Evolutionary conservation across 2,888 invertebrate genomes (phyloP).

Genomic region (Callosobruchus maculatus): DNA sequence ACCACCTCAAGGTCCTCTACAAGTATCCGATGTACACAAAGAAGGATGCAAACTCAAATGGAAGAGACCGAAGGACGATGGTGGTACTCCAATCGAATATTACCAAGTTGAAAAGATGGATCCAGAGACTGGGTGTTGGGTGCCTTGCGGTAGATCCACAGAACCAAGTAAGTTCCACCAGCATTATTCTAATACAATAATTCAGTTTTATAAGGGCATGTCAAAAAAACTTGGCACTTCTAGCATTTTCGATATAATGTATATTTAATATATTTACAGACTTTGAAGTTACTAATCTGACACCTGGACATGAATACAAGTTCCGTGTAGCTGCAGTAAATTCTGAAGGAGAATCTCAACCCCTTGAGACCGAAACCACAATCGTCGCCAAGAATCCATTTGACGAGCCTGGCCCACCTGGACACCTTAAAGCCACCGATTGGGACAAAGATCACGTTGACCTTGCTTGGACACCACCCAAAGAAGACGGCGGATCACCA

Average conservation of each 20-base stretch:
- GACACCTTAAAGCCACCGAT: constrained; percentile 84
- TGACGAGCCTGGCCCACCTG: constrained; percentile 84
- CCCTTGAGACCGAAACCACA: constrained; percentile 79
- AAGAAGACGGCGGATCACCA: constrained; percentile 85
- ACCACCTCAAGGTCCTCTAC: constrained; percentile 85
- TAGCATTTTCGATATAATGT: no score
- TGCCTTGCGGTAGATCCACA: constrained; percentile 78
- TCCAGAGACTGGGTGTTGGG: constrained; percentile 83
- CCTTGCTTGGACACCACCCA: constrained; percentile 84
- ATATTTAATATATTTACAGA: constrained; percentile 55
- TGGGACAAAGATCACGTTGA: constrained; percentile 95
- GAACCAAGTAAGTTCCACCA: constrained; percentile 69
- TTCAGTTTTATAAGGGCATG: constrained; percentile 6
- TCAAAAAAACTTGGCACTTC: no score
- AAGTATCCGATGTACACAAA: constrained; percentile 85
- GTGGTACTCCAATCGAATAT: constrained; percentile 90
- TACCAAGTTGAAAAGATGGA: constrained; percentile 96
- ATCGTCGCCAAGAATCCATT: constrained; percentile 97
- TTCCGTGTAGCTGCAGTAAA: constrained; percentile 96
- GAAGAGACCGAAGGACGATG: constrained; percentile 94
- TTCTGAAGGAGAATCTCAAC: constrained; percentile 92
- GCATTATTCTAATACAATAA: constrained; percentile 2
- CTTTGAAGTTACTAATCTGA: constrained; percentile 79
- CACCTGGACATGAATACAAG: constrained; percentile 88
- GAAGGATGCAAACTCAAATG: constrained; percentile 93